Evolutionary conservation across 2,113 vertebrate species (phyloP), one percentile per base, ranked within the genome.

Genomic region (Dipodomys merriami): DNA sequence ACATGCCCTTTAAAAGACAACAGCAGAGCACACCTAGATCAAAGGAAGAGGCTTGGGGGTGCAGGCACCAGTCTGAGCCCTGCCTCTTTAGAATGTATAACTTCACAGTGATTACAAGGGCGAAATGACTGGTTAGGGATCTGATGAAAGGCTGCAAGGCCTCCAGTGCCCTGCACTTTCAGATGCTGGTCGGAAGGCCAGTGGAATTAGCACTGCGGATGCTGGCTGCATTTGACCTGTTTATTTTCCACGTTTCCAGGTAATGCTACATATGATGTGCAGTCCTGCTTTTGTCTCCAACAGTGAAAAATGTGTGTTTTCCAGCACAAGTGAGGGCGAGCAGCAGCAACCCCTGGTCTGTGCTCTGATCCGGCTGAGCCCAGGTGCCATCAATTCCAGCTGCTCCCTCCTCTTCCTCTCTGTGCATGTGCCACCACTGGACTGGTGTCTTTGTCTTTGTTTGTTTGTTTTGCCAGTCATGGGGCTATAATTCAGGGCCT

Each of bases 1-100:
- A 82, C 69, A 12, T 15, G 33, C 44, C 69, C 72, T 39, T 93
- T 92, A 83, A 83, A 82, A 23, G 30, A 86, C 8, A 81, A 86
- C 64, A 96, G 79, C 57, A 97, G 87, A 91, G 73, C 46, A 88
- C 62, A 83, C 53, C 68, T 16, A 74, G 60, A 93, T 72, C 68
- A 67, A 81, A 88, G 23, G n/a, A 73, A 65, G 64, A 93, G 67
- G 71, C 39, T 77, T 90, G 83, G 94, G 72, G 57, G 4, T 72
- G 57, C 39, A 89, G 81, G 67, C 69, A 65, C 57, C 19, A 60
- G 88, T 74, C 68, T 35, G 67, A 60, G 39, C 11, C 29, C 39
- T 74, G 72, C 1, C 2, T 79, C 85, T 65, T 33, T 67, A 95
- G 83, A 73, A 39, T n/a, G 80, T 64, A 39, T 78, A 86, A 68